These are phyloP conservation scores for Rhinolophus ferrumequinum DNA, from an alignment of 2,113 vertebrate genomes.

Conservation along the genomic window DNA sequence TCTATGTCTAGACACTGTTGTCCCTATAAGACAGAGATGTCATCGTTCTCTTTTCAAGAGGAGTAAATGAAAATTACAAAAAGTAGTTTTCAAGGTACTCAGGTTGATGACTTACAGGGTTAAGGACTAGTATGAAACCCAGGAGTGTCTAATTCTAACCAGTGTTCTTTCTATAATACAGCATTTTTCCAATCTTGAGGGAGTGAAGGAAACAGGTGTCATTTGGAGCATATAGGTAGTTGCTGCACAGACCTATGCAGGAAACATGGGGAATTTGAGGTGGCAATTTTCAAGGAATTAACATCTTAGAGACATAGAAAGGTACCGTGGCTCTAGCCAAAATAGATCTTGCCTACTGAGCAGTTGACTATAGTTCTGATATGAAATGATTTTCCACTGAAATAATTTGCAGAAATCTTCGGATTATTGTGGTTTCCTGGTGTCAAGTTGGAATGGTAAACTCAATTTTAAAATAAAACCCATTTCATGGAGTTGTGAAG, in stretches of 20 bases:
- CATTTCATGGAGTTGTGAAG: background rate
- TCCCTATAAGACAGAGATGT: background rate
- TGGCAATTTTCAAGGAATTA: background rate
- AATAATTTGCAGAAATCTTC: background rate
- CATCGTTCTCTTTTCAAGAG: background rate
- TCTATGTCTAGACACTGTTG: background rate
- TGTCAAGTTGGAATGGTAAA: background rate
- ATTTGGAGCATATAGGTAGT: background rate
- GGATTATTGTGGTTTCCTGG: background rate
- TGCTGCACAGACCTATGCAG: background rate
- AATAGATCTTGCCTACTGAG: background rate
- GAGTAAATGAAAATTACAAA: background rate
- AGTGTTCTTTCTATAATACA: background rate
- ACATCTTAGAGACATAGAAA: background rate
- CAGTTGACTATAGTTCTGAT: background rate
- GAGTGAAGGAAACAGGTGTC: background rate
- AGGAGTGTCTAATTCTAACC: background rate
- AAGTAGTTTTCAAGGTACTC: background rate
- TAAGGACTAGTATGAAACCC: background rate
- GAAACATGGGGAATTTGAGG: background rate
- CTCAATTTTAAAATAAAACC: background rate
- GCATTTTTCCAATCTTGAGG: background rate
- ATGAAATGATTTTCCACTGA: background rate
- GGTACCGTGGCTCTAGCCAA: background rate
- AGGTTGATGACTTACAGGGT: background rate